Base-by-base conservation (phyloP, 2,113 vertebrate species). In the Boulengeromyrus knoepffleri region DNA sequence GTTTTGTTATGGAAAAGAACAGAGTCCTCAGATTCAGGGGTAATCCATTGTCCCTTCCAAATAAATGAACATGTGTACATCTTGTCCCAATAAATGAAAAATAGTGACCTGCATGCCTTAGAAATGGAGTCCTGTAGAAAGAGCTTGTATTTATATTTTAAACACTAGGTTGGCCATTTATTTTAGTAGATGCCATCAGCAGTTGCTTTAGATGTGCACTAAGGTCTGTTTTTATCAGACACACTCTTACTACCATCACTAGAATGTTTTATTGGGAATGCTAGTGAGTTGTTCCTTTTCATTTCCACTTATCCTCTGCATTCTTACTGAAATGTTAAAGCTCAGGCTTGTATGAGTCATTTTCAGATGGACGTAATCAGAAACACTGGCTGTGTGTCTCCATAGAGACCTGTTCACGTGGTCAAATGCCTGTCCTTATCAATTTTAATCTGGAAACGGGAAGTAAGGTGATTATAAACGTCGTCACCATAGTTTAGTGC, bases 371-470 rank as follows among this genome's bases (percentile, higher is more conserved):
- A 89, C 56, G 21, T 42, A 27, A 46, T 85, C 52, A n/a, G 31
- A 53, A 89, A 46, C 49, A 21, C 39, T 89, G 27, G 31, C n/a
- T 80, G 6, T 85, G 89, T 62, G 89, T 89, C 77, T 85, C 52
- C 77, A 85, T 89, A 27, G 50, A 84, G 77, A 84, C 77, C 45
- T 89, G 49, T 31, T 47, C 21, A 39, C 13, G 39, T 89, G 50
- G 47, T 46, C 50, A 45, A 83, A 83, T 5, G 49, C 70, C 21
- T 5, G 74, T 53, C 52, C 36, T 21, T 42, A 17, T n/a, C 21
- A 53, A 39, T 58, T 27, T 85, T 39, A 89, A 56, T 89, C 77
- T 58, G 50, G 27, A 53, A 50, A 74, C 1, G 8, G 85, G 12
- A 89, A 39, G 66, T 52, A 36, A 83, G 74, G 7, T 12, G 36